Evolutionary conservation across 2,113 vertebrate species (phyloP).

Genomic region (Corvus cornix): DNA sequence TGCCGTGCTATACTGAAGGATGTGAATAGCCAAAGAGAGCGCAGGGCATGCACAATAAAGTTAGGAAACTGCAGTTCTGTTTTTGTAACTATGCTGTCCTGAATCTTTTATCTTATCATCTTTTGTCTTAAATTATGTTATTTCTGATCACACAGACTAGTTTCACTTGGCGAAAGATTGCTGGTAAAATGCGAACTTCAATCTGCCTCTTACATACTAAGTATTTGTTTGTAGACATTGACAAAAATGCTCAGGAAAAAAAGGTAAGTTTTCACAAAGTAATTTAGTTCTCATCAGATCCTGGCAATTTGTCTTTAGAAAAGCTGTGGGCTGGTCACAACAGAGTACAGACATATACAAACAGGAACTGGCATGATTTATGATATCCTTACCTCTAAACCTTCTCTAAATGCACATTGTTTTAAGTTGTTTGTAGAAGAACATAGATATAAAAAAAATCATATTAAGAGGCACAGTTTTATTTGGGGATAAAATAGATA

Average conservation of each 20-base stretch:
- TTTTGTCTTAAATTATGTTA: background rate
- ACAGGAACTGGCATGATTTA: background rate
- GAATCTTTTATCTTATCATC: background rate
- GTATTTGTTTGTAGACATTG: background rate
- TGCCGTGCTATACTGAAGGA: background rate
- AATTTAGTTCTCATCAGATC: background rate
- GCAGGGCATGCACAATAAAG: fast-evolving
- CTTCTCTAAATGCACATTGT: background rate
- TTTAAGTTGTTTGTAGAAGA: background rate
- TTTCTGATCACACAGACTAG: background rate
- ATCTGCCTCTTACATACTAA: background rate
- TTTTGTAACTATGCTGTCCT: background rate
- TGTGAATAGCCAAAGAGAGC: background rate
- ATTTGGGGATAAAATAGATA: background rate
- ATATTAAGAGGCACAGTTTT: background rate
- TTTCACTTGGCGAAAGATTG: background rate
- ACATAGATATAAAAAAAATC: background rate
- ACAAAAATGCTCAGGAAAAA: background rate
- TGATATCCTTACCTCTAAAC: background rate
- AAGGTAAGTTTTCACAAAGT: background rate
- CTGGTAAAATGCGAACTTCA: background rate
- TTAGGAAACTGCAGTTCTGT: background rate
- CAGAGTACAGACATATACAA: background rate
- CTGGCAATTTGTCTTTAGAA: background rate
- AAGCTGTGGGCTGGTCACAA: background rate